These are phyloP conservation scores for Azorinus chamasolen DNA, from an alignment of 2,888 invertebrate species.

Conservation along the genomic window DNA sequence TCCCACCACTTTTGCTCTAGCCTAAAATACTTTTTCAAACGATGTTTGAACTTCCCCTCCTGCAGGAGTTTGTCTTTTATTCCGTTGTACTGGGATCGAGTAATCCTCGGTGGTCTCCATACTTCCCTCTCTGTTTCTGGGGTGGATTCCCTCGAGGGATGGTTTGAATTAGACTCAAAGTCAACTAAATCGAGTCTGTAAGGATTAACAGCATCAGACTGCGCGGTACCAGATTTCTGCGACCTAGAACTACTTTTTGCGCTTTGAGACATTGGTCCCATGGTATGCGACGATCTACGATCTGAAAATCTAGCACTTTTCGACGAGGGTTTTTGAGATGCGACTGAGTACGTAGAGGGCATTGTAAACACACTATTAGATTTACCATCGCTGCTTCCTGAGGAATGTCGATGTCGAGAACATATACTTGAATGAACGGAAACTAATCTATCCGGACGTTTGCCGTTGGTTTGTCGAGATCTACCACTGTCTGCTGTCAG, in stretches of 20 bases:
- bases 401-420: too few relatives aligned
- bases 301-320: conserved; percentile 3
- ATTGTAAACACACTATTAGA: neutral
- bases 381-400: too few relatives aligned
- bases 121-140: conserved; percentile 7
- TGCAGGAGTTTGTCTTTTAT: conserved; percentile 36
- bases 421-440: too few relatives aligned
- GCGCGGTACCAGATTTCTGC: neutral
- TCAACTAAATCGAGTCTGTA: conserved; percentile 30
- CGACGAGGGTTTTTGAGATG: neutral
- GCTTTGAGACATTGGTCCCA: conserved; percentile 5
- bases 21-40: conserved; percentile 42
- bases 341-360: neutral
- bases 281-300: neutral
- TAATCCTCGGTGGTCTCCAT: conserved; percentile 41
- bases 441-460: too few relatives aligned
- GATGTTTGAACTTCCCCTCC: conserved; percentile 51
- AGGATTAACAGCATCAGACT: conserved; percentile 14
- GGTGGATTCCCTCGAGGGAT: conserved; percentile 1
- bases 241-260: conserved; percentile 15
- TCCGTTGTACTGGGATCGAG: conserved; percentile 14
- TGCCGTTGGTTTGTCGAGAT: too few relatives aligned
- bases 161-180: conserved; percentile 9
- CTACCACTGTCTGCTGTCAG: too few relatives aligned
- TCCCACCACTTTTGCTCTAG: conserved; percentile 35